A percentile compares a stretch with the other conserved stretches of the same genome.
phyloP scores from a whole-genome alignment of 2,113 vertebrate species.

The crab-eating macaque (Macaca fascicularis) region DNA sequence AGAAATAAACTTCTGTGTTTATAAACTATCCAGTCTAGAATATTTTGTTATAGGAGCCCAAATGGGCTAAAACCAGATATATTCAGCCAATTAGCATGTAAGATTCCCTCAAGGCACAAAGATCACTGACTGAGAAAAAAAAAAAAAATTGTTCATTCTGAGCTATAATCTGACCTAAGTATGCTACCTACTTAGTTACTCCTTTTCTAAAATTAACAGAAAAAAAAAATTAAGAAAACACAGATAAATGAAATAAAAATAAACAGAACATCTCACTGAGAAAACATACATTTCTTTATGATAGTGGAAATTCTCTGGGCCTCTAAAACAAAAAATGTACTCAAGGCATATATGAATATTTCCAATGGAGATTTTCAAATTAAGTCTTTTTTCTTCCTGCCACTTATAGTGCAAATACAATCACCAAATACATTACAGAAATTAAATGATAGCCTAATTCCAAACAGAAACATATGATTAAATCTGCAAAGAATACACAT shows the following conservation, averaged over 20 bases:
- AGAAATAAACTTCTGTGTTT: not conserved
- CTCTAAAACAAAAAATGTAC: not conserved
- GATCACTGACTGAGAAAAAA: not conserved
- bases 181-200: not conserved
- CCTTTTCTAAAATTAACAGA: conserved; percentile 25
- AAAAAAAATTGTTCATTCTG: not conserved
- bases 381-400: not conserved
- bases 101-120: not conserved
- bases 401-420: not conserved
- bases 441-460: conserved; percentile 19
- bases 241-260: not conserved
- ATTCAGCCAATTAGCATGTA: not conserved
- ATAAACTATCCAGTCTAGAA: not conserved
- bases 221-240: not conserved
- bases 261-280: not conserved
- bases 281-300: not conserved
- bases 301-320: not conserved
- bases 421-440: conserved; percentile 47
- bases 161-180: not conserved
- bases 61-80: not conserved
- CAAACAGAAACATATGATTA: conserved; percentile 39
- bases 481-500: not conserved
- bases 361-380: conserved; percentile 31
- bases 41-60: not conserved
- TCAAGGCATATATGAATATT: not conserved